Base-by-base conservation (phyloP, 2,113 vertebrate genomes). In the Marcusenius ussheri region DNA sequence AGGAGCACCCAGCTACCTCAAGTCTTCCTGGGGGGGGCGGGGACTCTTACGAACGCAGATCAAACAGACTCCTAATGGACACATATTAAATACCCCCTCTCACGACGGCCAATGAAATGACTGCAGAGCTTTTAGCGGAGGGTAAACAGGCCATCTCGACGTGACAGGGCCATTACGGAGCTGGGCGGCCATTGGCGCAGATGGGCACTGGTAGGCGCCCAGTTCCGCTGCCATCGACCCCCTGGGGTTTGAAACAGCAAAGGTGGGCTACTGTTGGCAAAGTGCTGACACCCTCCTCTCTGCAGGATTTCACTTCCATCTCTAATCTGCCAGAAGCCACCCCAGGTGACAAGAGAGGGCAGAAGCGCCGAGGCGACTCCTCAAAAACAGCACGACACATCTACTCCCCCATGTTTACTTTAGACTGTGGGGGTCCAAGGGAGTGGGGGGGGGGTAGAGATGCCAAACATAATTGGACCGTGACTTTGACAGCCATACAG, bases 121-220 rank as follows among this genome's bases (percentile, higher is more conserved):
- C 35, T 74, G 66, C 62, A 87, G 50, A 35, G 84, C 58, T 90
- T 90, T 88, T 90, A 87, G 89, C 42, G 49, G 62, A 42, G 50
- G 27, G 58, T 50, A 70, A 42, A 31, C 62, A 87, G 70, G 87
- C 53, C 31, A 70, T 56, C 47, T 53, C 10, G 24, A 74, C 15
- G 58, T 58, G 74, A 83, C 35, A 10, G 85, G 62, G 11, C 3
- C 17, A 66, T 17, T 1, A 24, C 4, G 56, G 45, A 27, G 11
- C 56, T 8, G 39, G 42, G 13, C 19, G 90, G 46, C 91, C 89
- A 93, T 94, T 90, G 92, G 87, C 91, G 90, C 45, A 92, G 93
- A 92, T 91, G 91, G 92, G 91, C 90, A 92, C 93, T 89, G 89
- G 46, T 91, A 90, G 90, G 45, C 8, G 15, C 45, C 42, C 21